Evolutionary conservation across 2,797 vertebrate species (phyloP), one percentile per base, ranked within the genome.

Genomic region (Odontamblyopus rebecca): DNA sequence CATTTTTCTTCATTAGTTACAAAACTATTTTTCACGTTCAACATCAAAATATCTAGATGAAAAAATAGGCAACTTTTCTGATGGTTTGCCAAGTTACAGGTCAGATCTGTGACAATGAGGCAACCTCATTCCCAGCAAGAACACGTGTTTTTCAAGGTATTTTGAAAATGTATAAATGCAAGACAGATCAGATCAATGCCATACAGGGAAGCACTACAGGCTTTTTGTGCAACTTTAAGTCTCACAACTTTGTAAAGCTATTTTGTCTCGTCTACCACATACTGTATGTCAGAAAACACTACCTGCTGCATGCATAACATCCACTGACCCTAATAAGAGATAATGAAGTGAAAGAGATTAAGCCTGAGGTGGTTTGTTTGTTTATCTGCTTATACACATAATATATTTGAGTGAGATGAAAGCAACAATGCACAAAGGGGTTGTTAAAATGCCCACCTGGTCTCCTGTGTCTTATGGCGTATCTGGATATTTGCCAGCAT

Each of bases 401-500:
- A 38, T 67, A 67, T 73, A 76, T 77, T 61, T 75, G 67, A 75
- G 69, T 7, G 26, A 65, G 75, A 79, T 79, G 69, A 88, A 83
- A 82, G 78, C 18, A 54, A 79, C 64, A 74, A 82, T 67, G 67
- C 76, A 73, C 80, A 69, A 70, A 78, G 71, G 73, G 81, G 74
- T 30, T 59, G 16, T 9, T 64, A 64, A 68, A 68, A 70, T 64
- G 68, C 81, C 79, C 82, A 32, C 51, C 44, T 63, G 76, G 85
- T 69, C 69, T 63, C 53, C 65, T 30, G n/a, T 48, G 7, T 85
- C 81, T 73, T 72, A 80, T 69, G 78, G 51, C 60, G 65, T 75
- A 73, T 66, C 74, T 85, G 88, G 84, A 86, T 81, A 48, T 70
- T 67, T 70, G 83, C 83, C 85, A 83, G 69, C 64, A 65, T 83